Conservation (phyloP, 2,888 invertebrate species). For the Drosophila austrosaltans region DNA sequence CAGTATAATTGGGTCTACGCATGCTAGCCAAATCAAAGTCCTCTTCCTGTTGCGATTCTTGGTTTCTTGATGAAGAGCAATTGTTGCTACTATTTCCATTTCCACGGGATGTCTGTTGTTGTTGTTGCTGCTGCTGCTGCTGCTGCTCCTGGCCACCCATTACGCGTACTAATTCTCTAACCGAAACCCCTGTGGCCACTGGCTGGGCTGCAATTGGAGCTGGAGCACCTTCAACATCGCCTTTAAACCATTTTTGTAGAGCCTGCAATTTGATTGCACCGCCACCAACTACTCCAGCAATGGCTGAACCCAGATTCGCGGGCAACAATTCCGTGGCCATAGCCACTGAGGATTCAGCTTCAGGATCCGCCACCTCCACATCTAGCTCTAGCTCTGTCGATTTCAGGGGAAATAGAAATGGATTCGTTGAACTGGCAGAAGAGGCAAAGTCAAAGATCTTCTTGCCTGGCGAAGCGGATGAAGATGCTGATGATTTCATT, state of each 20-base stretch:
- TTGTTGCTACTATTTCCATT: slow-evolving; percentile 89
- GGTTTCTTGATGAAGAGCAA: slow-evolving; percentile 63
- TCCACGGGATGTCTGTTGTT: slow-evolving; percentile 83
- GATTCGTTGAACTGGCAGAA: slow-evolving; percentile 73
- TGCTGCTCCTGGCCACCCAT: slow-evolving; percentile 86
- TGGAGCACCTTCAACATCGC: slow-evolving; percentile 78
- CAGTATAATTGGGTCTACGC: slow-evolving; percentile 82
- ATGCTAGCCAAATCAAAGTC: slow-evolving; percentile 82
- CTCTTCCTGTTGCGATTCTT: slow-evolving; percentile 85
- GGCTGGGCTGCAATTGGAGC: slow-evolving; percentile 44
- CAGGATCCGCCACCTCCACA: slow-evolving; percentile 43
- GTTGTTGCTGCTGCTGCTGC: not conserved
- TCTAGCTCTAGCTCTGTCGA: slow-evolving; percentile 36
- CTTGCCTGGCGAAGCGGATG: slow-evolving; percentile 58
- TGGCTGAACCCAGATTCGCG: slow-evolving; percentile 82
- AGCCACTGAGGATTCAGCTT: slow-evolving; percentile 38
- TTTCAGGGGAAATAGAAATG: slow-evolving; percentile 74
- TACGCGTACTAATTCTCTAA: slow-evolving; percentile 89
- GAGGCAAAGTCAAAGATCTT: slow-evolving; percentile 77
- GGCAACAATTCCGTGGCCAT: slow-evolving; percentile 64
- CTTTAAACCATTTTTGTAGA: slow-evolving; percentile 84
- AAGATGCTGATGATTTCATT: slow-evolving; percentile 53
- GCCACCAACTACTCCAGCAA: slow-evolving; percentile 83
- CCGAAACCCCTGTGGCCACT: slow-evolving; percentile 84
- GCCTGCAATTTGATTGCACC: slow-evolving; percentile 83